Base-by-base conservation (phyloP, 1,140 invertebrate species). In the Drosophila neocordata region DNA sequence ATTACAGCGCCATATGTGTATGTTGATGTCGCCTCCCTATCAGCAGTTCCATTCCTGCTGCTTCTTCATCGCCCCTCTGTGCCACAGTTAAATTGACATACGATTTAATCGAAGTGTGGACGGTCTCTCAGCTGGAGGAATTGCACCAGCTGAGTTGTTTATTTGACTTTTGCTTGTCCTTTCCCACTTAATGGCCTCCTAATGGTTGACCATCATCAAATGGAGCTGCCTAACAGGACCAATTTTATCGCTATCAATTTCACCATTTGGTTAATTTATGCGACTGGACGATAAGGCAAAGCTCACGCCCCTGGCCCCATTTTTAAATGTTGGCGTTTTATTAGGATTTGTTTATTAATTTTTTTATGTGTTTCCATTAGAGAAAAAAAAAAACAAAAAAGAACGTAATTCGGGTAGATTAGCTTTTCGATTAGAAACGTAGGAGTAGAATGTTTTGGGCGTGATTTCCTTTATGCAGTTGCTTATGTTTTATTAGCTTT, bases 401-500 rank as follows among this genome's bases (percentile, higher is more conserved):
- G n/a, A n/a, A n/a, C n/a, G n/a, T n/a, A 20, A n/a, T 37, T 6
- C 11, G 11, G 0, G 1, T 44, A 13, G 9, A 12, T 55, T 37
- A 15, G n/a, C 9, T 4, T 37, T 37, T 68, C 63, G 31, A 6
- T 12, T 15, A 48, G 18, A 34, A n/a, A 24, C 1, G 4, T 6
- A 4, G 27, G 4, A 7, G 6, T 48, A 27, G 24, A 62, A 31
- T 38, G n/a, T 24, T n/a, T 24, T 37, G 62, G 80, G 81, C 77
- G 77, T 79, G 62, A 51, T 58, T 67, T 18, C 20, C 8, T 1
- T 24, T 11, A 31, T 78, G 74, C 77, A 87, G 69, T 68, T 65
- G 44, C 27, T 75, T 88, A 76, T 77, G 69, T 87, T 87, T 87
- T 82, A 88, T 85, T 75, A 79, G 78, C 74, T 69, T 67, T 83